Percentiles rank a stretch among this genome's conserved stretches.
phyloP scores from a whole-genome alignment of 2,888 invertebrate genomes.

The Tuta absoluta region DNA sequence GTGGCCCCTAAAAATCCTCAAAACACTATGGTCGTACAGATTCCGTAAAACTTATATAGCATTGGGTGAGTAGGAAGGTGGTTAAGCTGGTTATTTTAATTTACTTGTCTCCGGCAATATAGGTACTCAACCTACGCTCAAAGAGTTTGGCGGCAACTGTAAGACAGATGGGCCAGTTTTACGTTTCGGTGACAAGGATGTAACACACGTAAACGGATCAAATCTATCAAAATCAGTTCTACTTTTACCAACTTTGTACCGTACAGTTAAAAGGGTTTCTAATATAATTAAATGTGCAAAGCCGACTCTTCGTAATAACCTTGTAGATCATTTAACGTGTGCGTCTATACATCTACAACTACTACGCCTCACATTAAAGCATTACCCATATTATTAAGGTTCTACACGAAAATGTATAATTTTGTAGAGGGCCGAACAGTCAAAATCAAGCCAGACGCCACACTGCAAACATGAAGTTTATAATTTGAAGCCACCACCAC shows the following conservation, averaged over 20 bases:
- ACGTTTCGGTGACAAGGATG: too few species aligned
- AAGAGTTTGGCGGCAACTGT: too few species aligned
- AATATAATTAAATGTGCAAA: neutral
- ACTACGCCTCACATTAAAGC: neutral
- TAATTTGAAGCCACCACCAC: conserved; percentile 6
- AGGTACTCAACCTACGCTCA: too few species aligned
- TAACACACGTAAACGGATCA: too few species aligned
- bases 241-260: too few species aligned
- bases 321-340: conserved; percentile 1
- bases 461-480: neutral
- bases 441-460: conserved; percentile 6
- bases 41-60: too few species aligned
- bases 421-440: neutral
- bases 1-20: neutral
- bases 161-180: too few species aligned
- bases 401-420: neutral
- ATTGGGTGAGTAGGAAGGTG: too few species aligned
- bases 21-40: neutral
- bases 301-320: conserved; percentile 18
- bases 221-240: too few species aligned
- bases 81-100: too few species aligned
- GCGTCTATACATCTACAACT: neutral
- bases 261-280: neutral
- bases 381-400: neutral
- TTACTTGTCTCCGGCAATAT: too few species aligned